Percentiles rank a stretch among this genome's conserved stretches.
These are phyloP conservation scores for Tinamus guttatus DNA, from an alignment of 2,113 vertebrate species.

Conservation along the genomic window DNA sequence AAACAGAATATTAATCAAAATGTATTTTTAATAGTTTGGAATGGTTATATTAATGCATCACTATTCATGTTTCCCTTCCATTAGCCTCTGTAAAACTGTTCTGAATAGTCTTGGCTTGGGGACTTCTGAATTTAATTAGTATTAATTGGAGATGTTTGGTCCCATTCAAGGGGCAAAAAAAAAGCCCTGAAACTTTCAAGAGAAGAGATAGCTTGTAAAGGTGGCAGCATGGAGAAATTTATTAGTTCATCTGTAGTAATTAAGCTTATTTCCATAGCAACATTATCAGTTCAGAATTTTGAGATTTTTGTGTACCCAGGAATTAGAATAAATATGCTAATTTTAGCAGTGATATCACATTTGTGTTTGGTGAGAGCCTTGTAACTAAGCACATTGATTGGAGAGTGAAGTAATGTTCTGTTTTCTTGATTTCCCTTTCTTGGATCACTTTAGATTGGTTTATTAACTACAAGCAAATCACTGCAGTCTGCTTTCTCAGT, in stretches of 20 bases:
- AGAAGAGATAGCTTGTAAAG: constrained; percentile 16
- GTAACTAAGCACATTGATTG: constrained; percentile 13
- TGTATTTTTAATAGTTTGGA: constrained; percentile 20
- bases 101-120: background rate
- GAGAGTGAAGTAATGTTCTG: constrained; percentile 39
- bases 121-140: constrained; percentile 19
- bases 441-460: background rate
- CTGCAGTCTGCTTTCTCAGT: background rate
- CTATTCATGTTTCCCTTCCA: background rate
- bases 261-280: constrained; percentile 57
- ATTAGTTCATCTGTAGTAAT: constrained; percentile 18
- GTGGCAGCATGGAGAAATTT: constrained; percentile 2
- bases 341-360: constrained; percentile 38
- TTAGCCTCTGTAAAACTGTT: background rate
- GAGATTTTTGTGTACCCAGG: constrained; percentile 24
- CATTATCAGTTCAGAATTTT: constrained; percentile 30
- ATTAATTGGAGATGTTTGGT: constrained; percentile 4
- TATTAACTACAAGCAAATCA: background rate
- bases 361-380: constrained; percentile 33
- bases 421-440: constrained; percentile 24
- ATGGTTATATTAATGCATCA: background rate
- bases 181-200: background rate
- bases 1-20: background rate
- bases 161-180: background rate
- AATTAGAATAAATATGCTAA: constrained; percentile 59